Base-by-base conservation (phyloP, 2,888 invertebrate genomes). In the Leptogaster cylindrica region DNA sequence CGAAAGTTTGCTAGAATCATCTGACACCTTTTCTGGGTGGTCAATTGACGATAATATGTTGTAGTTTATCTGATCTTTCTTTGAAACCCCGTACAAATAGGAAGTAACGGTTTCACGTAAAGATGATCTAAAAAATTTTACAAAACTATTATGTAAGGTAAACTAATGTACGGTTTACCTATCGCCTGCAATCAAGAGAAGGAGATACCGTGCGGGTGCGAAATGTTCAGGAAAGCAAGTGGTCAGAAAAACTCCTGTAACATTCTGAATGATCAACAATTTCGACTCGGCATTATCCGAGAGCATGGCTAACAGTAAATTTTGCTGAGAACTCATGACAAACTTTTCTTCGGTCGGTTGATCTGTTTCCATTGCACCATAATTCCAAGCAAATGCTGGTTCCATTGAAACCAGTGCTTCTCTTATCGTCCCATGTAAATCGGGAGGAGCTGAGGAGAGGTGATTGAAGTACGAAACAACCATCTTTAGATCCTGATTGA, bases 151-250 rank as follows among this genome's bases (percentile, higher is more conserved):
- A 41, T 10, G 6, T 48, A 27, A 41, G 10, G 12, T n/a, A 39
- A 58, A 14, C 4, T 16, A 46, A 18, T 33, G 2, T 14, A 25
- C 14, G 2, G 27, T 16, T 78, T 79, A 92, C 92, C 84, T 85
- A 77, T 95, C 95, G 46, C 93, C 94, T 72, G 90, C 90, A 28
- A 93, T 93, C 65, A 93, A 79, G 14, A 96, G 82, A 64, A 96
- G 81, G 7, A 95, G 82, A 77, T 91, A 94, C 75, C 93, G 85
- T 0, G 95, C 91, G 0, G 92, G 90, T 0, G 92, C 88, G 78
- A 93, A 92, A 75, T 91, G 86, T 28, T 87, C 84, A 0, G 93
- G 91, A 79, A 94, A 96, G 71, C 95, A 90, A 5, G 87, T 87
- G 2, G 90, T 88, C 0, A 93, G 85, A 75, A 92, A 94, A 68